phyloP scores from a whole-genome alignment of 2,888 invertebrate species.

The Rhopalosiphum nymphaeae region DNA sequence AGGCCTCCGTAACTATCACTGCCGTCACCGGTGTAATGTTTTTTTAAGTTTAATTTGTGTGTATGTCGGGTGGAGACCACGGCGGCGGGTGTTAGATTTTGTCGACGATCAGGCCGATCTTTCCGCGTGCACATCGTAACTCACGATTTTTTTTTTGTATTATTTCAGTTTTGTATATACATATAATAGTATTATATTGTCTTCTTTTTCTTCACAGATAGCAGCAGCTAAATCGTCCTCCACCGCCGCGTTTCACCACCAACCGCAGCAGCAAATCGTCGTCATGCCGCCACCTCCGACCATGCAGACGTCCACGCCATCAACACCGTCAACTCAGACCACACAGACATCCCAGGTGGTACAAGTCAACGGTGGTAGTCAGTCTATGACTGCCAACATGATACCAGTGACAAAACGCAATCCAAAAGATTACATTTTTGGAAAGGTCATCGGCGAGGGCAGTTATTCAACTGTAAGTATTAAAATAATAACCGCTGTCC shows the following conservation, averaged over 20 bases:
- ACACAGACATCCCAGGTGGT: slow-evolving; percentile 68
- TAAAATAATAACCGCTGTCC: background rate
- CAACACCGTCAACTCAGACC: slow-evolving; percentile 72
- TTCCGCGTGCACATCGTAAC: background rate
- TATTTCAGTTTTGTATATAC: background rate
- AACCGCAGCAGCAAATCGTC: slow-evolving; percentile 68
- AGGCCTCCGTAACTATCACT: background rate
- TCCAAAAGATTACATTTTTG: slow-evolving; percentile 93
- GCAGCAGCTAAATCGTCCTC: slow-evolving; percentile 56
- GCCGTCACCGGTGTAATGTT: slow-evolving; percentile 48
- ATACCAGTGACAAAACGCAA: slow-evolving; percentile 76
- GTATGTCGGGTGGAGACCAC: slow-evolving; percentile 11
- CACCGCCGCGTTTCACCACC: slow-evolving; percentile 35
- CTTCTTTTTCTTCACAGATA: slow-evolving; percentile 35
- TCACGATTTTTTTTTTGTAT: background rate
- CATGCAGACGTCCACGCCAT: slow-evolving; percentile 68
- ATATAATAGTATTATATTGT: background rate
- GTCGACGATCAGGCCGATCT: background rate
- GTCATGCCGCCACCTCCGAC: slow-evolving; percentile 69
- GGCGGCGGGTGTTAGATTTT: slow-evolving; percentile 51
- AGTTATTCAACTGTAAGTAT: slow-evolving; percentile 89
- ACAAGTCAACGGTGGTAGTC: slow-evolving; percentile 69
- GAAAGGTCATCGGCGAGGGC: slow-evolving; percentile 95
- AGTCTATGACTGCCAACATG: slow-evolving; percentile 71
- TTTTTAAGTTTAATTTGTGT: slow-evolving; percentile 30